Conservation (phyloP, 2,888 invertebrate genomes). For the Troilus luridus region DNA sequence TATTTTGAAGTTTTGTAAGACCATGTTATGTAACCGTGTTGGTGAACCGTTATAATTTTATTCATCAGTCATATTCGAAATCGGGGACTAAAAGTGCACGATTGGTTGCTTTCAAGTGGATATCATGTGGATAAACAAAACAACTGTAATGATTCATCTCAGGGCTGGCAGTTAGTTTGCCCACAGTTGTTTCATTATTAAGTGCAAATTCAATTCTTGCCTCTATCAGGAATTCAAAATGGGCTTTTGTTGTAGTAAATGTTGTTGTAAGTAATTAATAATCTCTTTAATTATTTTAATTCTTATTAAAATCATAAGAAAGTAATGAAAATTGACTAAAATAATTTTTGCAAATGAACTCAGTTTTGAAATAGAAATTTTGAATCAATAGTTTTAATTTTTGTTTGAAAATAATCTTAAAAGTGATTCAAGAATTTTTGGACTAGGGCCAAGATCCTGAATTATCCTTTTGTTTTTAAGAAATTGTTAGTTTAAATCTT, state of each 20-base stretch:
- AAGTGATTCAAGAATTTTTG: constrained; percentile 4
- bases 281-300: not conserved
- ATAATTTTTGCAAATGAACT: too few relatives aligned
- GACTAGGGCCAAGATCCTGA: constrained; percentile 11
- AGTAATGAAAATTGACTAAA: not conserved
- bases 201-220: not conserved
- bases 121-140: constrained; percentile 41
- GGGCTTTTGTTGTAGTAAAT: constrained; percentile 55
- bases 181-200: not conserved
- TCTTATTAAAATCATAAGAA: not conserved
- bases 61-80: not conserved
- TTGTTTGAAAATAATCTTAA: not conserved
- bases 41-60: not conserved
- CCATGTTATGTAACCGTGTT: not conserved
- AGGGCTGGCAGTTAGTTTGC: not conserved
- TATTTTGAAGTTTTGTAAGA: constrained; percentile 26
- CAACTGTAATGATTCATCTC: not conserved
- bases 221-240: constrained; percentile 1
- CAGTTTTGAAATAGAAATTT: not conserved
- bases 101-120: constrained; percentile 5
- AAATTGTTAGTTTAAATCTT: not conserved
- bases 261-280: constrained; percentile 20
- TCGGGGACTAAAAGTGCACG: not conserved
- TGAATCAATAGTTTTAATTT: not conserved
- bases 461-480: constrained; percentile 19